Percentiles rank a stretch among this genome's conserved stretches.
These are phyloP conservation scores for Poecilus cupreus DNA, from an alignment of 2,888 invertebrate species.

Conservation along the genomic window DNA sequence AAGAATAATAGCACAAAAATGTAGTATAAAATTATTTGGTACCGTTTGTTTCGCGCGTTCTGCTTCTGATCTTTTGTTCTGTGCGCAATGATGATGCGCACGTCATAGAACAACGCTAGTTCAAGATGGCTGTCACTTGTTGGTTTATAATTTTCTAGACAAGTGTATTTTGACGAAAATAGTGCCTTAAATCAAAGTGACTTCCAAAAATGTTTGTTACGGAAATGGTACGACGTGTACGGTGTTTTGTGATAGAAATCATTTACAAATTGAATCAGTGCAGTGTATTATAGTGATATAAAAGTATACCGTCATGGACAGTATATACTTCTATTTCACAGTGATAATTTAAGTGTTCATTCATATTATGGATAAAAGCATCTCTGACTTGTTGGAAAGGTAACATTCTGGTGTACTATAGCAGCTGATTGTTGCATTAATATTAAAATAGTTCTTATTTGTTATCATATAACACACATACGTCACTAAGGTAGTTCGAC, in stretches of 20 bases:
- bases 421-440: constrained; percentile 37
- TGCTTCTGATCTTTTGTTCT: constrained; percentile 31
- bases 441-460: constrained; percentile 49
- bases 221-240: constrained; percentile 61
- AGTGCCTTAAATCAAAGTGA: constrained; percentile 67
- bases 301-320: constrained; percentile 69
- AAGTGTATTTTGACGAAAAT: constrained; percentile 65
- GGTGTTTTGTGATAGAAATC: constrained; percentile 58
- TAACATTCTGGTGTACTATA: constrained; percentile 61
- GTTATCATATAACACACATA: constrained; percentile 63
- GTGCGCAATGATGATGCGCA: constrained; percentile 60
- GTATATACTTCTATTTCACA: constrained; percentile 65
- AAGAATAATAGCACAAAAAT: not conserved
- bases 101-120: constrained; percentile 49
- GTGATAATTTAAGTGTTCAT: constrained; percentile 66
- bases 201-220: constrained; percentile 63
- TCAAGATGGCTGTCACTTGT: constrained; percentile 73
- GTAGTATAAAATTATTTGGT: not conserved
- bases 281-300: constrained; percentile 66
- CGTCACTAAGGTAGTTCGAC: constrained; percentile 64
- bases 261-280: constrained; percentile 65
- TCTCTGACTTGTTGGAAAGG: constrained; percentile 66
- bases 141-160: constrained; percentile 68
- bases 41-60: not conserved
- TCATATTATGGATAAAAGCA: constrained; percentile 69